Conservation (phyloP, 1,140 invertebrate genomes). For the Aphelenchoides fujianensis region DNA sequence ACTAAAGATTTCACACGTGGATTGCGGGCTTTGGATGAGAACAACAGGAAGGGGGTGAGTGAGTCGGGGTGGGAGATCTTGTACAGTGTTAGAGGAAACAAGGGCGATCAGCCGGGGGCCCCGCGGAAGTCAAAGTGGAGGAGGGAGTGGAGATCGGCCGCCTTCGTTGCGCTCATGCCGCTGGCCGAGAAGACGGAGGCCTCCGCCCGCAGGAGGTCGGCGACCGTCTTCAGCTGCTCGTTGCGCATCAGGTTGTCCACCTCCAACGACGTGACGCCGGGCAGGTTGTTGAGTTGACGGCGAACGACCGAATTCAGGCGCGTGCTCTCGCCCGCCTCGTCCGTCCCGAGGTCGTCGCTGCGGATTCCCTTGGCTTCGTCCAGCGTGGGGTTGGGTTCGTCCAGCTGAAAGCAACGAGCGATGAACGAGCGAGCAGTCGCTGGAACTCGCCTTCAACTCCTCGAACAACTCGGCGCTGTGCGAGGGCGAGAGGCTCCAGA, state of each 20-base stretch:
- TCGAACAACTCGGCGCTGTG: slow-evolving; percentile 58
- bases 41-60: too few relatives aligned
- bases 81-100: too few relatives aligned
- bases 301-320: not conserved
- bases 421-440: not conserved
- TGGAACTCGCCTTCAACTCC: slow-evolving; percentile 55
- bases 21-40: too few relatives aligned
- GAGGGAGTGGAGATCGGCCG: not conserved
- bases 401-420: slow-evolving; percentile 33
- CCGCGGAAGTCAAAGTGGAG: not conserved
- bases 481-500: slow-evolving; percentile 52
- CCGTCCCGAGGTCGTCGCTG: slow-evolving; percentile 39
- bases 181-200: not conserved
- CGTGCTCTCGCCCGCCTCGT: slow-evolving; percentile 18
- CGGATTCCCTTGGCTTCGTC: slow-evolving; percentile 43
- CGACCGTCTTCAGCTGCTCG: not conserved
- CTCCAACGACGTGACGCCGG: not conserved
- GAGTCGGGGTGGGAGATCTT: too few relatives aligned
- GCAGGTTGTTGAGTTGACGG: not conserved
- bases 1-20: not conserved
- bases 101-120: not conserved
- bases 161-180: not conserved
- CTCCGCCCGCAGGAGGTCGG: not conserved
- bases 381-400: slow-evolving; percentile 49
- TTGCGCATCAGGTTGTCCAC: slow-evolving; percentile 2